Conservation (phyloP, 2,888 invertebrate genomes). For the Galerucella nymphaeae region DNA sequence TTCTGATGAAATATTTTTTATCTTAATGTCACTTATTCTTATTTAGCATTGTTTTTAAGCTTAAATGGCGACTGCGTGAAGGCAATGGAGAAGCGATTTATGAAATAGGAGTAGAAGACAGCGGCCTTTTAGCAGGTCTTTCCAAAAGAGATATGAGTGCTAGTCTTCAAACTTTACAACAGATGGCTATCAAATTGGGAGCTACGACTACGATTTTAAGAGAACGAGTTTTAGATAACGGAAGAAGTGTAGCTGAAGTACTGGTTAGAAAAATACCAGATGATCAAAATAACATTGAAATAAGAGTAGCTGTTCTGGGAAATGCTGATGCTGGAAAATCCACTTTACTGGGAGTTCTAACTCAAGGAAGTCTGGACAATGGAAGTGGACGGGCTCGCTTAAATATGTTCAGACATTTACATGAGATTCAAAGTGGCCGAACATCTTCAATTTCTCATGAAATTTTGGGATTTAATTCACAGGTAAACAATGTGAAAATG, state of each 20-base stretch:
- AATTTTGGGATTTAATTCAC: conserved; percentile 93
- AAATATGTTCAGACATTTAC: conserved; percentile 94
- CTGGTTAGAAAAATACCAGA: conserved; percentile 89
- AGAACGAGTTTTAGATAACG: conserved; percentile 70
- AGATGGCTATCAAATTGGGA: conserved; percentile 89
- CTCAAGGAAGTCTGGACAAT: conserved; percentile 96
- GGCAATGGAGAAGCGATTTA: conserved; percentile 98
- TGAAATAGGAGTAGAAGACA: conserved; percentile 94
- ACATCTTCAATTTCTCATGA: conserved; percentile 97
- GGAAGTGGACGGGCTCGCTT: conserved; percentile 93
- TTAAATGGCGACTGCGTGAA: conserved; percentile 97
- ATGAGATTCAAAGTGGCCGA: conserved; percentile 93
- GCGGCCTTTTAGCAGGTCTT: conserved; percentile 88
- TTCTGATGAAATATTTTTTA: too few relatives aligned
- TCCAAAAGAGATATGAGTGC: conserved; percentile 85
- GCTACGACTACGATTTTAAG: conserved; percentile 84
- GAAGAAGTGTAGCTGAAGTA: conserved; percentile 85
- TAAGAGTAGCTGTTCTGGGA: conserved; percentile 90
- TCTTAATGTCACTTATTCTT: neutral
- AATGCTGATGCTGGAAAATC: conserved; percentile 98
- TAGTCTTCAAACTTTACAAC: conserved; percentile 84
- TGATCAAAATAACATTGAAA: conserved; percentile 88
- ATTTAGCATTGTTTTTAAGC: conserved; percentile 62
- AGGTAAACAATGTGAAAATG: conserved; percentile 63
- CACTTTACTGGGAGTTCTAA: conserved; percentile 93